A percentile compares a stretch with the other conserved stretches of the same genome.
These are phyloP conservation scores for Sarcoramphus papa DNA, from an alignment of 2,797 vertebrate genomes.

Conservation along the genomic window DNA sequence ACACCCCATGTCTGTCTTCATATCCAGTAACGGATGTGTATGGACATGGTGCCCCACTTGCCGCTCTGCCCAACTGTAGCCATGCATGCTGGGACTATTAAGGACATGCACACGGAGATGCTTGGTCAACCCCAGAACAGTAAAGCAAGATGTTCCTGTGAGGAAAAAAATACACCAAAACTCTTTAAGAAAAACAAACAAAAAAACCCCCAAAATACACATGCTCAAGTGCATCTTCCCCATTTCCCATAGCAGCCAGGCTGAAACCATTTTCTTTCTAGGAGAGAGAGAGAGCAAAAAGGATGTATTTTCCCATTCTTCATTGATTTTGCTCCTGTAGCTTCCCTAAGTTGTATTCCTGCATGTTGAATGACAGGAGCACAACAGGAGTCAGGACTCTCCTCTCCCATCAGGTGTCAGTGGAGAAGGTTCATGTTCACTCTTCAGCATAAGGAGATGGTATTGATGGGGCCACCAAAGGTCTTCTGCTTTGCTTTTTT, in stretches of 20 bases:
- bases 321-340: neutral
- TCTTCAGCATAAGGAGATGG: neutral
- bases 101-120: neutral
- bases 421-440: neutral
- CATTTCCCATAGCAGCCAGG: neutral
- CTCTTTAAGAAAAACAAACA: neutral
- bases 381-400: neutral
- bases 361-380: neutral
- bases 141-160: neutral
- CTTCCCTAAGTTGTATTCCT: neutral
- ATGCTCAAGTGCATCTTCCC: neutral
- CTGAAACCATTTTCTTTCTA: neutral
- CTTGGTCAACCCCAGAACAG: neutral
- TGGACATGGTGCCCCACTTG: neutral
- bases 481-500: neutral
- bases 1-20: neutral
- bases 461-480: neutral
- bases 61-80: neutral
- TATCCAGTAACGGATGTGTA: fast-evolving
- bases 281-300: neutral
- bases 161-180: neutral
- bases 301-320: neutral
- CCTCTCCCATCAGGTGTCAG: neutral
- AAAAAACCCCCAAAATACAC: neutral
- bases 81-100: neutral